Evolutionary conservation across 2,113 vertebrate genomes (phyloP).

Genomic region (Clarias magur): DNA sequence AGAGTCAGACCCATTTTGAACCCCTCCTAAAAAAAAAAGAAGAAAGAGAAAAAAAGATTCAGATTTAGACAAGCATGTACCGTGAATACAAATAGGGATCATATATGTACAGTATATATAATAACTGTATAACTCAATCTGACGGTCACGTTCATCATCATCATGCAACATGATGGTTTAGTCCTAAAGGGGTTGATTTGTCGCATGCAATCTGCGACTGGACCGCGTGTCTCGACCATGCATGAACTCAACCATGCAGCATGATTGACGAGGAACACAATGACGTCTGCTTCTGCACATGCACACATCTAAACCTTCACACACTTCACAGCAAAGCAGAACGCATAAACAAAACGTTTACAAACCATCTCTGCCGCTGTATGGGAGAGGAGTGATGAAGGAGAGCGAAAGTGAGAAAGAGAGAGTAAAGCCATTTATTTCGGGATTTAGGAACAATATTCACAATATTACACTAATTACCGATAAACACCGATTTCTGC

Average conservation of each 20-base stretch:
- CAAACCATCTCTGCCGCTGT: slow-evolving; percentile 89
- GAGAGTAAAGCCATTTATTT: slow-evolving; percentile 17
- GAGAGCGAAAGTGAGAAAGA: slow-evolving; percentile 53
- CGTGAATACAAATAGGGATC: neutral
- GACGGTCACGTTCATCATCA: neutral
- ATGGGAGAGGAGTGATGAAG: slow-evolving; percentile 65
- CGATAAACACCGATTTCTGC: neutral
- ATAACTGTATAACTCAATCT: neutral
- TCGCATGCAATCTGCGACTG: neutral
- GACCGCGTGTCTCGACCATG: neutral
- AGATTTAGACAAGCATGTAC: neutral
- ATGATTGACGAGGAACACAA: neutral
- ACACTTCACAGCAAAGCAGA: neutral
- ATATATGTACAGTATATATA: neutral
- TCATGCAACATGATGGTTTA: neutral
- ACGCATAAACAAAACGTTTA: slow-evolving; percentile 56
- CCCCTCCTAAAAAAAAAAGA: slow-evolving; percentile 79
- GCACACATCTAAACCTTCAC: neutral
- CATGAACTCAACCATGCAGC: slow-evolving; percentile 1
- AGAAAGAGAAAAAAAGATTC: neutral
- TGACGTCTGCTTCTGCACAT: neutral
- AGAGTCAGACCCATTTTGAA: slow-evolving; percentile 93
- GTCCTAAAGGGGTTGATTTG: neutral
- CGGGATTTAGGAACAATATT: neutral
- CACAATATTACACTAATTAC: neutral